Conservation (phyloP, 2,888 invertebrate species). For the Erebia ligea region DNA sequence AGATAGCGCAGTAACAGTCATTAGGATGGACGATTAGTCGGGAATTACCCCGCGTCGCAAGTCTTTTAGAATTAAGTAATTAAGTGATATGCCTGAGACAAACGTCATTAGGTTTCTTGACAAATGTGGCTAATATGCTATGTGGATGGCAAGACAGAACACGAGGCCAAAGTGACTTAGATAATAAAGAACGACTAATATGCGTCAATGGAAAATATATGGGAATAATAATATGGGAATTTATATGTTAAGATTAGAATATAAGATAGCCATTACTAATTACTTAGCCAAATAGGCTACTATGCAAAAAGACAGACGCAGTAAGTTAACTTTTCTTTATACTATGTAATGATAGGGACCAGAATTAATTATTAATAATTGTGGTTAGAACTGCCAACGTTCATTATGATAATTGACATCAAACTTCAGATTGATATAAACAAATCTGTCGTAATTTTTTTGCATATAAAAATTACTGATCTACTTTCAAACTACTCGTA, state of each 20-base stretch:
- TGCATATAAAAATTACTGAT: slow-evolving; percentile 7
- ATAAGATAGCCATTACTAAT: no score
- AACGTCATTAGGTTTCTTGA: no score
- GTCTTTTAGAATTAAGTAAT: slow-evolving; percentile 4
- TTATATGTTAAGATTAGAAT: no score
- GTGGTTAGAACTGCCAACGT: not conserved
- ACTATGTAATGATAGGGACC: not conserved
- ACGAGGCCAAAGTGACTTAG: no score
- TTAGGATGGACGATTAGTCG: not conserved
- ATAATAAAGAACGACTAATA: no score
- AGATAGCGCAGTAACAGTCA: not conserved
- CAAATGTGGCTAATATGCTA: not conserved
- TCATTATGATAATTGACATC: not conserved
- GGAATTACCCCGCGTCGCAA: not conserved
- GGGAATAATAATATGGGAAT: no score
- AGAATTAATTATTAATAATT: not conserved
- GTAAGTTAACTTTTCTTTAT: no score
- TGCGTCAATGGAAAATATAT: no score
- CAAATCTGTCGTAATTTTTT: slow-evolving; percentile 13
- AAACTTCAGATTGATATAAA: not conserved
- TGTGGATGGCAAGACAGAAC: not conserved
- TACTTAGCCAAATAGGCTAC: no score
- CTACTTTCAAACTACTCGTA: slow-evolving; percentile 28
- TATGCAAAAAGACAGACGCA: no score
- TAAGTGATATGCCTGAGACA: not conserved